Base-by-base conservation (phyloP, 2,797 vertebrate species). In the Myiotriccus ornatus region DNA sequence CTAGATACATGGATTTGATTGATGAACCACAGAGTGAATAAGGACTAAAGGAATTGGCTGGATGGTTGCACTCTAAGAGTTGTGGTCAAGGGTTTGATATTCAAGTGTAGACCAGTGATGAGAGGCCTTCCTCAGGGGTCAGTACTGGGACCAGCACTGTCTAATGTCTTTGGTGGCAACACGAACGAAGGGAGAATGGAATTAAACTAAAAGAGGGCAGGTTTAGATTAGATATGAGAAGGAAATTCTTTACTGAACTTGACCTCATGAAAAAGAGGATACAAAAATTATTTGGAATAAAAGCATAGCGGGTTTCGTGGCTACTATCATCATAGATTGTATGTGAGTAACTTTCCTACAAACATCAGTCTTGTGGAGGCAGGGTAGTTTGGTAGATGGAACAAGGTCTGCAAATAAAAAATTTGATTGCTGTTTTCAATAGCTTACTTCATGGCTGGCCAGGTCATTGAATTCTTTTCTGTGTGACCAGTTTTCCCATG, bases 401-500 rank as follows among this genome's bases (percentile, higher is more conserved):
- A 56, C 53, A 78, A 68, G 23, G 35, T 65, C 88, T 88, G 23
- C 57, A 78, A 86, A 69, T 69, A 69, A 75, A 83, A 76, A 39
- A 44, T 32, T 27, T 22, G 35, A 50, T 83, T 56, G 10, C 82
- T 87, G 25, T 92, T 88, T 93, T 94, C 74, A 73, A 44, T 60
- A 88, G 63, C 80, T 91, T 84, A 47, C 89, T 93, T 81, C 74
- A 64, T 69, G 83, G 59, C 93, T 92, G 64, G 69, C 87, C 82
- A 86, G 76, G 46, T 92, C 82, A 74, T 77, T 77, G 70, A 85
- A 85, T 84, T 89, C 53, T 92, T 90, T 93, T 89, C 87, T 85
- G 2, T 92, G 91, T 88, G 80, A 91, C 65, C 84, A 56, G 59
- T 94, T 95, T 94, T 84, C 60, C 71, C 91, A 63, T 74, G 80